Evolutionary conservation across 2,797 vertebrate species (phyloP).

Genomic region (Acridotheres tristis): DNA sequence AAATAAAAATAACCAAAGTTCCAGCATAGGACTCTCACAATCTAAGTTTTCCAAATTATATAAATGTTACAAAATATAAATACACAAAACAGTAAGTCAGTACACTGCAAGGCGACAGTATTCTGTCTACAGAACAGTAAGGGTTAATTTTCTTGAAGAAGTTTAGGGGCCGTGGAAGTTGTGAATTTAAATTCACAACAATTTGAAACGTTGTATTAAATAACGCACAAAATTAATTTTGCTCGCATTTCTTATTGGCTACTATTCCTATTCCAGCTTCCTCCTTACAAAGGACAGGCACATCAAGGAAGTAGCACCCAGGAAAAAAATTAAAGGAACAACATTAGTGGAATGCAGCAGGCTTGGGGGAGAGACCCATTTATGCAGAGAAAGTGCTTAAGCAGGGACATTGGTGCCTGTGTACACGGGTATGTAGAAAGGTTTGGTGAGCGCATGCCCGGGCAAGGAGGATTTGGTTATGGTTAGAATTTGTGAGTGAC

Average conservation of each 20-base stretch:
- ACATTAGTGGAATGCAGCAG: conserved; percentile 8
- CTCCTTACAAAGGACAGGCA: background rate
- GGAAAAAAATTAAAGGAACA: background rate
- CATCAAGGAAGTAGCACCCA: background rate
- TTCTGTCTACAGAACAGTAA: background rate
- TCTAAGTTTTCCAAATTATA: background rate
- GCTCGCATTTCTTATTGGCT: background rate
- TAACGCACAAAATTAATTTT: background rate
- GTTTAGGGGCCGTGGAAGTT: background rate
- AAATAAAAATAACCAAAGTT: background rate
- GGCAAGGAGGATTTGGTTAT: conserved; percentile 51
- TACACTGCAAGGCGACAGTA: background rate
- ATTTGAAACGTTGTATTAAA: background rate
- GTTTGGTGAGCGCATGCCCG: conserved; percentile 32
- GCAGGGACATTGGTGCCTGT: background rate
- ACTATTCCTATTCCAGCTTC: background rate
- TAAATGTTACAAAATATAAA: background rate
- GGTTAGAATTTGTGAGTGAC: conserved; percentile 63
- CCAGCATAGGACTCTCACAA: background rate
- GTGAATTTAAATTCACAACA: background rate
- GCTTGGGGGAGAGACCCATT: background rate
- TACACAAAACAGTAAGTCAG: background rate
- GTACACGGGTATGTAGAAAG: background rate
- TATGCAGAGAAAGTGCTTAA: background rate
- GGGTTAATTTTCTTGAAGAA: conserved; percentile 3